These are phyloP conservation scores for Tachysurus fulvidraco DNA, from an alignment of 2,113 vertebrate genomes.

Conservation along the genomic window DNA sequence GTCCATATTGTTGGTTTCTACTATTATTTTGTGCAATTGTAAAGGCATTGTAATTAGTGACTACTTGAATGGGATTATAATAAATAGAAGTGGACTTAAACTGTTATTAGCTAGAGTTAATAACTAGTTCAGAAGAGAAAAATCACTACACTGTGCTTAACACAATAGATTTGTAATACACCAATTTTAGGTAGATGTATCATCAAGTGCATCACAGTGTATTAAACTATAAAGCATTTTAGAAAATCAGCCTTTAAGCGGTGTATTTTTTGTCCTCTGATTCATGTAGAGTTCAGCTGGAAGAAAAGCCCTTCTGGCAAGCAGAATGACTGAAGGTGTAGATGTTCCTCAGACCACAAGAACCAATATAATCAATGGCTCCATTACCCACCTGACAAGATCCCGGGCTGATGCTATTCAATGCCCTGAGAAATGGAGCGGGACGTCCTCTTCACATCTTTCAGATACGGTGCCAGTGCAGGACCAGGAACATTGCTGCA, in stretches of 20 bases:
- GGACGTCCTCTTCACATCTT: constrained; percentile 20
- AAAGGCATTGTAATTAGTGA: not conserved
- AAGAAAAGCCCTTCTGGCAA: constrained; percentile 22
- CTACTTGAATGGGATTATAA: not conserved
- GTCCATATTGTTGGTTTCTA: not conserved
- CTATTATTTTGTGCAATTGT: not conserved
- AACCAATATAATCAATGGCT: not conserved
- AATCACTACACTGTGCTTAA: too few relatives aligned
- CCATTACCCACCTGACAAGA: not conserved
- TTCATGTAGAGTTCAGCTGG: constrained; percentile 16
- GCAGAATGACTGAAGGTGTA: constrained; percentile 52
- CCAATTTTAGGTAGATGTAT: not conserved
- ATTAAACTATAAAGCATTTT: not conserved
- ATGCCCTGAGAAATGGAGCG: not conserved
- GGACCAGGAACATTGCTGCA: not conserved
- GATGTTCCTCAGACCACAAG: constrained; percentile 24
- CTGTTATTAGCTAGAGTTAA: not conserved
- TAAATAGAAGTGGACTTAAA: not conserved
- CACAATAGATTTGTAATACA: not conserved
- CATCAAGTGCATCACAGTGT: not conserved
- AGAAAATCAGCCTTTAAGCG: not conserved
- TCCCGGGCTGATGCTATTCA: not conserved
- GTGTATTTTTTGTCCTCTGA: not conserved
- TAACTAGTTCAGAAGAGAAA: not conserved
- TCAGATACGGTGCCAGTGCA: not conserved